phyloP scores from a whole-genome alignment of 2,888 invertebrate species.

The Ypsolopha scabrella region DNA sequence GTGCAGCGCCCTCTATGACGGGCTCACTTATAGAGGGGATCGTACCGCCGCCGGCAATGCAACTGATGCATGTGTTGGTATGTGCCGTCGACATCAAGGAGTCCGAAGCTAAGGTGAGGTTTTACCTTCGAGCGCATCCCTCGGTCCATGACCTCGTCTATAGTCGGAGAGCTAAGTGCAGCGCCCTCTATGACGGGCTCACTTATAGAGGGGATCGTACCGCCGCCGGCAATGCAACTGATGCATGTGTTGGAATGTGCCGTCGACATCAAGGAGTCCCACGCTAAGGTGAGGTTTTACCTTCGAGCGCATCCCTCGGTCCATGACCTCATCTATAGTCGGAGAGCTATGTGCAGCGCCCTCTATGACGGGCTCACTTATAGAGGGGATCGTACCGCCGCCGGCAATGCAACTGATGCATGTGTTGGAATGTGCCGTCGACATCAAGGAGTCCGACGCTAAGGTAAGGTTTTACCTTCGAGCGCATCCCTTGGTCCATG shows the following conservation, averaged over 20 bases:
- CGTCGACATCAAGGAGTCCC: slow-evolving; percentile 94
- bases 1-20: slow-evolving; percentile 75
- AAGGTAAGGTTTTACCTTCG: too few species aligned
- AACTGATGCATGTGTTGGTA: slow-evolving; percentile 85
- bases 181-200: slow-evolving; percentile 75
- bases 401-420: slow-evolving; percentile 77
- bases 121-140: too few species aligned
- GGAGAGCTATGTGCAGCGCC: slow-evolving; percentile 74
- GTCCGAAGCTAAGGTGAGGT: slow-evolving; percentile 81
- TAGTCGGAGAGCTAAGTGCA: slow-evolving; percentile 75
- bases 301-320: too few species aligned
- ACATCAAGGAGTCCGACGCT: slow-evolving; percentile 93
- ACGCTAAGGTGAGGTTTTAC: slow-evolving; percentile 79
- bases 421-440: slow-evolving; percentile 91
- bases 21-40: slow-evolving; percentile 68
- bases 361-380: slow-evolving; percentile 73
- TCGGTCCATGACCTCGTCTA: slow-evolving; percentile 82
- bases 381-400: slow-evolving; percentile 70
- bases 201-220: slow-evolving; percentile 67
- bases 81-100: slow-evolving; percentile 95
- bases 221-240: slow-evolving; percentile 71
- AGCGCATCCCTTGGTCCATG: too few species aligned
- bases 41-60: slow-evolving; percentile 72
- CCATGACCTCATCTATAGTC: slow-evolving; percentile 82
- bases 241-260: slow-evolving; percentile 92